These are phyloP conservation scores for Myotis davidii DNA, from an alignment of 2,113 vertebrate genomes.

Conservation along the genomic window DNA sequence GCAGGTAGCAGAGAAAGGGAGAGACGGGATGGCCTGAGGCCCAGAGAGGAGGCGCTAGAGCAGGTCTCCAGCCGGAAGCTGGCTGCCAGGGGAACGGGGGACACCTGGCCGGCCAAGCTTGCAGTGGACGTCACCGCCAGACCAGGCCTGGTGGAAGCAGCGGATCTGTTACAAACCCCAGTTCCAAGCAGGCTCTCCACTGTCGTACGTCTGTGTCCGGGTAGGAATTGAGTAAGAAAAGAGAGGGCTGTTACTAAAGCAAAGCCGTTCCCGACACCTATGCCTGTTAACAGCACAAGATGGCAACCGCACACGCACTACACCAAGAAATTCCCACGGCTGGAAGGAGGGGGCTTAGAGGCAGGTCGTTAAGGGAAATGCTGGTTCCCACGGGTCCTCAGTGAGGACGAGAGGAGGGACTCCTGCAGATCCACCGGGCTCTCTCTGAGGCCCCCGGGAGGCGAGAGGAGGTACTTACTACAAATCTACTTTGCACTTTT, in stretches of 20 bases:
- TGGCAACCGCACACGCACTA: neutral
- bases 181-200: too few relatives aligned
- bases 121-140: neutral
- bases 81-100: neutral
- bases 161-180: neutral
- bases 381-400: neutral
- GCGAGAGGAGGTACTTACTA: conserved; percentile 89
- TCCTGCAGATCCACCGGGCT: neutral
- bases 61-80: neutral
- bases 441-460: accelerated
- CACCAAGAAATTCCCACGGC: neutral
- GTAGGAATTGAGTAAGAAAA: neutral
- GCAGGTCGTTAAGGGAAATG: accelerated
- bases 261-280: too few relatives aligned
- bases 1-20: neutral
- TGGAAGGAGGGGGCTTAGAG: accelerated
- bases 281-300: accelerated
- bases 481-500: conserved; percentile 96
- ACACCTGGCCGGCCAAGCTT: neutral
- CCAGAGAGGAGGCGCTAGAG: neutral
- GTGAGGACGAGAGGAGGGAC: neutral
- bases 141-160: neutral
- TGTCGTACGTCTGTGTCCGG: neutral
- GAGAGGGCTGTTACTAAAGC: neutral
- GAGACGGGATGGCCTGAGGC: neutral